Percentiles rank a stretch among this genome's conserved stretches.
Evolutionary conservation across 2,797 vertebrate genomes (phyloP).

Genomic region (Phoxinus dragarum): DNA sequence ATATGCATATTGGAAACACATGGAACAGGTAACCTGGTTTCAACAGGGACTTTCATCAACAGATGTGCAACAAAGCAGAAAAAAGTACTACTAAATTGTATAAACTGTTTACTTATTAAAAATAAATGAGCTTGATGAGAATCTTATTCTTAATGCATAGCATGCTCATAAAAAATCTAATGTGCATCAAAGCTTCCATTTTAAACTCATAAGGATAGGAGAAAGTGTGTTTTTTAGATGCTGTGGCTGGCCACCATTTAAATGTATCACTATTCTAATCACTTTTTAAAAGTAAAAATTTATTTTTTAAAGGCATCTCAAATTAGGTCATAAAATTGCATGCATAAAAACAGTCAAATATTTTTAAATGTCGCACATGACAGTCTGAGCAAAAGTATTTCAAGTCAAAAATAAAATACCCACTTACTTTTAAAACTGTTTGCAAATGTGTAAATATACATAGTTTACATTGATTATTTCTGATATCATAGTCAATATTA

Average conservation of each 20-base stretch:
- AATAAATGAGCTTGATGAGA: not conserved
- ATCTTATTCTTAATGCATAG: not conserved
- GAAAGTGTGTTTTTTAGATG: not conserved
- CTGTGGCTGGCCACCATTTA: not conserved
- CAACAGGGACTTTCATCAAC: conserved; percentile 41
- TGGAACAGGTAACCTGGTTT: conserved; percentile 2
- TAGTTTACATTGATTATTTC: not conserved
- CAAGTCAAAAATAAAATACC: too few relatives aligned
- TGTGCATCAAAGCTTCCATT: not conserved
- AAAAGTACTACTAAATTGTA: conserved; percentile 2
- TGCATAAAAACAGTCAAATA: not conserved
- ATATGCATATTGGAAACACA: conserved; percentile 15
- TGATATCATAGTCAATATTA: not conserved
- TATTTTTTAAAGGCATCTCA: not conserved
- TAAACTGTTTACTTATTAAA: conserved; percentile 23
- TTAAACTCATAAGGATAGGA: not conserved
- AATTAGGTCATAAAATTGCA: not conserved
- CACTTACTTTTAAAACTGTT: not conserved
- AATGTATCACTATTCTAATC: not conserved
- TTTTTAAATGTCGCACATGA: not conserved
- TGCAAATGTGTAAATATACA: not conserved
- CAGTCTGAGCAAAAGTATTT: not conserved
- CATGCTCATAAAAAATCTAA: not conserved
- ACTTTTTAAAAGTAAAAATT: not conserved
- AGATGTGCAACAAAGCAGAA: conserved; percentile 48